Conservation (phyloP, 2,113 vertebrate species). For the Nothoprocta pentlandii region DNA sequence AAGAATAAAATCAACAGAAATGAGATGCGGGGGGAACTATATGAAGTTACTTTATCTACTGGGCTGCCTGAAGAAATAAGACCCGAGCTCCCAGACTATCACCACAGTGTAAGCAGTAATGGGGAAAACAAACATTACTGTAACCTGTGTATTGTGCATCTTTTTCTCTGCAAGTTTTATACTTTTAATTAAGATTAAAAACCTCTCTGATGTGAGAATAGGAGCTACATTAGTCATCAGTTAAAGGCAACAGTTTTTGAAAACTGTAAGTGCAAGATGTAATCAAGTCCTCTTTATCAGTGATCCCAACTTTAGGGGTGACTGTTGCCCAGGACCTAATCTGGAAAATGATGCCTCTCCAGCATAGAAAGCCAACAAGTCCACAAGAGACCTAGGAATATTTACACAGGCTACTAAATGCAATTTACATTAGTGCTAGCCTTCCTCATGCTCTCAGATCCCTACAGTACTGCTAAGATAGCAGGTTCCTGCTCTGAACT, state of each 20-base stretch:
- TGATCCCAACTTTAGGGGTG: too few relatives aligned
- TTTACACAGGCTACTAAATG: background rate
- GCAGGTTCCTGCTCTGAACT: background rate
- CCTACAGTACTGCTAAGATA: background rate
- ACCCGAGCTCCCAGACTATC: background rate
- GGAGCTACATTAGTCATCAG: background rate
- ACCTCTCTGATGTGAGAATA: background rate
- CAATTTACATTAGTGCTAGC: background rate
- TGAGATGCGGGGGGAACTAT: background rate
- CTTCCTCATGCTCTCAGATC: background rate
- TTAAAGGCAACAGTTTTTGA: background rate
- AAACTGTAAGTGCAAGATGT: background rate
- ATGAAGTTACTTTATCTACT: background rate
- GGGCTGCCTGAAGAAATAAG: background rate
- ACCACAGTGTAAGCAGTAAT: background rate
- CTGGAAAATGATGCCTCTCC: background rate
- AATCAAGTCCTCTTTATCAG: background rate
- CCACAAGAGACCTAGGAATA: background rate
- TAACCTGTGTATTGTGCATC: background rate
- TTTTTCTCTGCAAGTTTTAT: background rate
- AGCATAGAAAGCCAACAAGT: background rate
- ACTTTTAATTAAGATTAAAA: too few relatives aligned
- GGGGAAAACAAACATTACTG: background rate
- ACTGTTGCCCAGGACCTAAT: background rate
- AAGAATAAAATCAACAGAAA: background rate